A percentile compares a stretch with the other conserved stretches of the same genome.
Conservation (phyloP, 2,888 invertebrate species). For the Drosophila peninsularis region DNA sequence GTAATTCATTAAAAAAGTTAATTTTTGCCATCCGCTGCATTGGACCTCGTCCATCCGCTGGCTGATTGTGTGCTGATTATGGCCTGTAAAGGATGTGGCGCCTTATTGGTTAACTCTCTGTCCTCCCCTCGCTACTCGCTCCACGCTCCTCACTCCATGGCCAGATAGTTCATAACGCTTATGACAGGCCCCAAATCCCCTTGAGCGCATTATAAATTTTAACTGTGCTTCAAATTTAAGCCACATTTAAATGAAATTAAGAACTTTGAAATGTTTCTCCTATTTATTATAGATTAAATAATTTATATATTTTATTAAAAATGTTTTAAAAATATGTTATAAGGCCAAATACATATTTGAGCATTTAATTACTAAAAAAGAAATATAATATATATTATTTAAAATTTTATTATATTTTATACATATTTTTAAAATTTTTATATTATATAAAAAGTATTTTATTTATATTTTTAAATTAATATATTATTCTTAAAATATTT, state of each 20-base stretch:
- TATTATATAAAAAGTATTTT: no score
- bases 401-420: no score
- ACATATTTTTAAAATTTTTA: no score
- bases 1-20: conserved; percentile 79
- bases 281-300: neutral
- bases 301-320: neutral
- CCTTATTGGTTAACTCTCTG: conserved; percentile 58
- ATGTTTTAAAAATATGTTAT: neutral
- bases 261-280: neutral
- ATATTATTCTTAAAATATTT: no score
- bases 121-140: neutral
- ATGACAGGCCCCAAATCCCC: conserved; percentile 40
- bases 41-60: conserved; percentile 58
- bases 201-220: conserved; percentile 51
- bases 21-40: conserved; percentile 74
- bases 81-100: conserved; percentile 70
- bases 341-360: no score
- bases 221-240: conserved; percentile 5
- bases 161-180: conserved; percentile 60
- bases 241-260: neutral
- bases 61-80: conserved; percentile 74
- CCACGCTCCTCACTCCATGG: neutral
- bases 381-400: no score
- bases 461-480: no score
- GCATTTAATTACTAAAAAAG: no score